These are phyloP conservation scores for Torymus texanus DNA, from an alignment of 2,888 invertebrate species.

Conservation along the genomic window DNA sequence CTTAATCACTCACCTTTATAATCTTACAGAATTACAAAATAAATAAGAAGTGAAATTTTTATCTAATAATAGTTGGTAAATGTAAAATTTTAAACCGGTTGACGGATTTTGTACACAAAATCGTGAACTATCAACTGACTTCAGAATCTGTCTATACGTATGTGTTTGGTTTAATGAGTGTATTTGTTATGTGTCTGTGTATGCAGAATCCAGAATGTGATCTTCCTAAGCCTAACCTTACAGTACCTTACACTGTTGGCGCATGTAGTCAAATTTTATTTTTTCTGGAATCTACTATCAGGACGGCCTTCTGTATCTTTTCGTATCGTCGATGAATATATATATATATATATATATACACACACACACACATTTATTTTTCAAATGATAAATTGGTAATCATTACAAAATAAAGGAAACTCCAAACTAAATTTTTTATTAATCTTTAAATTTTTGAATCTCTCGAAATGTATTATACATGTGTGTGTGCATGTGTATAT, in stretches of 20 bases:
- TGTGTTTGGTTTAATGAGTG: neutral
- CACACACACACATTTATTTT: too few relatives aligned
- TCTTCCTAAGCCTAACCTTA: constrained; percentile 39
- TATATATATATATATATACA: too few relatives aligned
- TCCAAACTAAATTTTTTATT: too few relatives aligned
- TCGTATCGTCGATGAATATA: too few relatives aligned
- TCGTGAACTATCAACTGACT: neutral
- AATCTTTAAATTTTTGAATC: too few relatives aligned
- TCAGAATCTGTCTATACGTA: neutral
- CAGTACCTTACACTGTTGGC: neutral
- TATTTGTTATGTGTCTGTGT: too few relatives aligned
- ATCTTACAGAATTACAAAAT: neutral
- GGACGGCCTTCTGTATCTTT: too few relatives aligned
- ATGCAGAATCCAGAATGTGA: too few relatives aligned
- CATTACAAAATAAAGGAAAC: too few relatives aligned
- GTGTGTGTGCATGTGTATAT: too few relatives aligned
- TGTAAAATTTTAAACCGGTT: constrained; percentile 15
- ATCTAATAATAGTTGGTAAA: neutral
- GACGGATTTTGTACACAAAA: neutral
- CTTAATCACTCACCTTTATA: constrained; percentile 6
- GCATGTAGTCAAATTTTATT: constrained; percentile 33
- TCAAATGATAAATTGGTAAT: too few relatives aligned
- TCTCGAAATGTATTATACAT: too few relatives aligned
- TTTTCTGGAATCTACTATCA: constrained; percentile 23
- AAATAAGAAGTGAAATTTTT: neutral